Evolutionary conservation across 2,888 invertebrate species (phyloP).

Genomic region (Smittia aterrima): DNA sequence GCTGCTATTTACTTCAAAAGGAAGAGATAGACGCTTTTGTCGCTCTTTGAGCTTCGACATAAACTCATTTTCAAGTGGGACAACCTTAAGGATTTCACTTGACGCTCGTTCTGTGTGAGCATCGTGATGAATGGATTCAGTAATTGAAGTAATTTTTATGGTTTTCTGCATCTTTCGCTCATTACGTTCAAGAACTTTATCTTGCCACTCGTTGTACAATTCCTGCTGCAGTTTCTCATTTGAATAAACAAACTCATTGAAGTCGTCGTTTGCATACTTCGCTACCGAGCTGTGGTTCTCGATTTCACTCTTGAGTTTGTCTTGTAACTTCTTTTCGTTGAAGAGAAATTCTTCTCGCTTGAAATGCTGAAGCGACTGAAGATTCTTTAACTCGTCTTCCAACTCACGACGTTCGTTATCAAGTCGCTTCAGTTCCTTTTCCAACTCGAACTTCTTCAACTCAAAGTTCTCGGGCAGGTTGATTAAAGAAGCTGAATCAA

Average conservation of each 20-base stretch:
- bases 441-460: conserved; percentile 27
- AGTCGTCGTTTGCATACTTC: conserved; percentile 34
- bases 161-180: conserved; percentile 76
- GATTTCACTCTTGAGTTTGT: not conserved
- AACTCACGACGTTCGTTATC: conserved; percentile 26
- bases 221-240: conserved; percentile 60
- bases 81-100: conserved; percentile 52
- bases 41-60: conserved; percentile 72
- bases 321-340: conserved; percentile 26
- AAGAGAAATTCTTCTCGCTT: conserved; percentile 38
- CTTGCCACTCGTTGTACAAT: conserved; percentile 82
- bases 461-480: not conserved
- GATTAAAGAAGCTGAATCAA: not conserved
- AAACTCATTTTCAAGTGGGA: conserved; percentile 65
- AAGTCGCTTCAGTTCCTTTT: conserved; percentile 18
- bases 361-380: conserved; percentile 36
- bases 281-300: not conserved
- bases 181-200: conserved; percentile 73
- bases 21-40: conserved; percentile 66
- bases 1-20: conserved; percentile 63
- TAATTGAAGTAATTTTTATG: conserved; percentile 66
- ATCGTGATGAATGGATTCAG: conserved; percentile 49
- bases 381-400: conserved; percentile 37
- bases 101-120: conserved; percentile 44
- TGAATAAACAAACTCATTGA: conserved; percentile 40